Percentiles rank a stretch among this genome's conserved stretches.
Evolutionary conservation across 2,888 invertebrate species (phyloP).

Genomic region (Cactoblastis cactorum): DNA sequence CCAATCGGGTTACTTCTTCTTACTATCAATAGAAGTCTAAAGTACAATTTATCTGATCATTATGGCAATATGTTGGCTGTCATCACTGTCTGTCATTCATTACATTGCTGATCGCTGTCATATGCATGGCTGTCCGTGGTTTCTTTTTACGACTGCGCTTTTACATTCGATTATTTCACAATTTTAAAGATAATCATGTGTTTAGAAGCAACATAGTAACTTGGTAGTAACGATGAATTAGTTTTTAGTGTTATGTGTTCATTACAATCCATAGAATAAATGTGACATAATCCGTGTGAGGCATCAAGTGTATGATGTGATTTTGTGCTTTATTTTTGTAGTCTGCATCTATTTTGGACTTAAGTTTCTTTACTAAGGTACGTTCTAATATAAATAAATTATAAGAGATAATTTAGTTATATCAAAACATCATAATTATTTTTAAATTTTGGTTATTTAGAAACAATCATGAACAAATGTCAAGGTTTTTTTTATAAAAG

Average conservation of each 20-base stretch:
- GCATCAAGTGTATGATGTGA: conserved; percentile 63
- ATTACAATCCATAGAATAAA: neutral
- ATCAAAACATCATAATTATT: too few relatives aligned
- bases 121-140: conserved; percentile 33
- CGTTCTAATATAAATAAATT: conserved; percentile 30
- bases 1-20: too few relatives aligned
- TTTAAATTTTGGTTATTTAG: neutral
- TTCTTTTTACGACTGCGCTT: conserved; percentile 34
- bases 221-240: conserved; percentile 16
- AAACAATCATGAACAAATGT: conserved; percentile 35
- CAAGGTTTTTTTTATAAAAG: conserved; percentile 38
- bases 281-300: conserved; percentile 43
- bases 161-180: conserved; percentile 4
- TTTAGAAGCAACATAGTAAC: conserved; percentile 23
- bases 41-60: too few relatives aligned
- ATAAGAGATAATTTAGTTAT: too few relatives aligned
- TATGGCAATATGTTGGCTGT: too few relatives aligned
- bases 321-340: conserved; percentile 69
- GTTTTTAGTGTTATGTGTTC: neutral
- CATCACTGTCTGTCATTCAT: conserved; percentile 2
- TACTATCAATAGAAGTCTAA: too few relatives aligned
- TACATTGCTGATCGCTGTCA: neutral
- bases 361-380: conserved; percentile 44
- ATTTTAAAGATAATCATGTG: conserved; percentile 32
- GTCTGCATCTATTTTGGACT: conserved; percentile 61